A percentile compares a stretch with the other conserved stretches of the same genome.
phyloP scores from a whole-genome alignment of 2,113 vertebrate species.

The Scartelaos histophorus region DNA sequence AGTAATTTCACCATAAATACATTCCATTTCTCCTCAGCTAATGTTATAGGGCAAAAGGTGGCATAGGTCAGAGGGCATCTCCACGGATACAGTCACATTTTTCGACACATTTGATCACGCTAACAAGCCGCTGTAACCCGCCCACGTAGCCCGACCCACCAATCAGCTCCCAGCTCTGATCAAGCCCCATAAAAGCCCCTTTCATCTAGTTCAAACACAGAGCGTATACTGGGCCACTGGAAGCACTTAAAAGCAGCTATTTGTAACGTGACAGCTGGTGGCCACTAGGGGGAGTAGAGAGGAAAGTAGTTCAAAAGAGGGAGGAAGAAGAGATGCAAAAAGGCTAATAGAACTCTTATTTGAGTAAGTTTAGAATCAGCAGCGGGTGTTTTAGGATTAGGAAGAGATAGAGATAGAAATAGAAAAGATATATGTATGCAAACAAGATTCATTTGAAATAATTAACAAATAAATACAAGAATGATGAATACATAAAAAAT shows the following conservation, averaged over 20 bases:
- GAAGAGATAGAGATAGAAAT: too few relatives aligned
- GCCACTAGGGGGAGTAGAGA: background rate
- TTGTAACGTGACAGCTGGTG: background rate
- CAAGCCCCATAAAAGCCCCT: constrained; percentile 25
- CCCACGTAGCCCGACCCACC: constrained; percentile 13
- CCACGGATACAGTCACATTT: constrained; percentile 45
- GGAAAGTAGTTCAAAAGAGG: background rate
- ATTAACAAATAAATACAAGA: too few relatives aligned
- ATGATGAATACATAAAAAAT: too few relatives aligned
- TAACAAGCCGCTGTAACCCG: constrained; percentile 28
- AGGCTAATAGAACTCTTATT: too few relatives aligned
- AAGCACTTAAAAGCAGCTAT: background rate
- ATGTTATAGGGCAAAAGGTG: constrained; percentile 28
- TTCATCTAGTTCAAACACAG: constrained; percentile 28
- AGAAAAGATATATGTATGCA: too few relatives aligned
- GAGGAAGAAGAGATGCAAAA: background rate
- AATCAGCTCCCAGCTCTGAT: constrained; percentile 22
- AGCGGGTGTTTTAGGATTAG: too few relatives aligned
- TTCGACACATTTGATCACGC: constrained; percentile 61
- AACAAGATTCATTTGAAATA: too few relatives aligned
- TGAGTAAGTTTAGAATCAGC: background rate
- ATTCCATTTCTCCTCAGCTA: background rate
- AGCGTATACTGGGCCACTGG: background rate
- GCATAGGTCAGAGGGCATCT: constrained; percentile 45
- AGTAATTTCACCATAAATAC: too few relatives aligned